Conservation (phyloP, 2,888 invertebrate genomes). For the Eulithis prunata region DNA sequence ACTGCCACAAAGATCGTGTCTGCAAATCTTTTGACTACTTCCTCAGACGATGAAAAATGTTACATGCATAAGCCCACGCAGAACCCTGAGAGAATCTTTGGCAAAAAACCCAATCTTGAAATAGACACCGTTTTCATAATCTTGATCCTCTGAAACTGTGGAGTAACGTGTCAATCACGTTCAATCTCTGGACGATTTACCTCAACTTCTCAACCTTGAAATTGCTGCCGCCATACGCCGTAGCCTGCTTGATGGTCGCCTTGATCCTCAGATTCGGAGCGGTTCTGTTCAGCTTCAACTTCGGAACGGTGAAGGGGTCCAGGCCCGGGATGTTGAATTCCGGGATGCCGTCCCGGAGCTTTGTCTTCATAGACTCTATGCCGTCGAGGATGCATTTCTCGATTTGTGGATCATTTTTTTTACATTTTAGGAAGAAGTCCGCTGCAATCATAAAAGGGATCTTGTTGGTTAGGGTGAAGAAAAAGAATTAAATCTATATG, state of each 20-base stretch:
- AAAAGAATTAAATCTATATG: too few species aligned
- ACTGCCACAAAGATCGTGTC: background rate
- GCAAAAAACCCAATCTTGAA: too few species aligned
- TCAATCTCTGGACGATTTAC: constrained; percentile 61
- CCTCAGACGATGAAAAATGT: background rate
- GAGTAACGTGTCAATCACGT: too few species aligned
- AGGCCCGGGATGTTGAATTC: constrained; percentile 53
- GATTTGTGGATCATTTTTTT: constrained; percentile 53
- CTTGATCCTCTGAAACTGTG: too few species aligned
- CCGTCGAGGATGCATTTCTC: constrained; percentile 61
- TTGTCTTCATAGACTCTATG: constrained; percentile 78
- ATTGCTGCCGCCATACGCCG: constrained; percentile 86
- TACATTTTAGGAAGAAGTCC: constrained; percentile 58
- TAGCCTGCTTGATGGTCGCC: constrained; percentile 87
- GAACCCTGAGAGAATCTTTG: too few species aligned
- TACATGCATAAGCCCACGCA: too few species aligned
- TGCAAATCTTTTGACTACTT: background rate
- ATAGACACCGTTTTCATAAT: too few species aligned
- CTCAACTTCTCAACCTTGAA: constrained; percentile 87
- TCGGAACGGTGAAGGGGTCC: constrained; percentile 88
- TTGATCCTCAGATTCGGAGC: constrained; percentile 88
- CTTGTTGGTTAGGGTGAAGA: too few species aligned
- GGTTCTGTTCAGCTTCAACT: constrained; percentile 87
- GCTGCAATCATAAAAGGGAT: constrained; percentile 36
- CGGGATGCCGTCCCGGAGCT: constrained; percentile 49